Evolutionary conservation across 2,888 invertebrate species (phyloP).

Genomic region (Ichneumoninae sp.): DNA sequence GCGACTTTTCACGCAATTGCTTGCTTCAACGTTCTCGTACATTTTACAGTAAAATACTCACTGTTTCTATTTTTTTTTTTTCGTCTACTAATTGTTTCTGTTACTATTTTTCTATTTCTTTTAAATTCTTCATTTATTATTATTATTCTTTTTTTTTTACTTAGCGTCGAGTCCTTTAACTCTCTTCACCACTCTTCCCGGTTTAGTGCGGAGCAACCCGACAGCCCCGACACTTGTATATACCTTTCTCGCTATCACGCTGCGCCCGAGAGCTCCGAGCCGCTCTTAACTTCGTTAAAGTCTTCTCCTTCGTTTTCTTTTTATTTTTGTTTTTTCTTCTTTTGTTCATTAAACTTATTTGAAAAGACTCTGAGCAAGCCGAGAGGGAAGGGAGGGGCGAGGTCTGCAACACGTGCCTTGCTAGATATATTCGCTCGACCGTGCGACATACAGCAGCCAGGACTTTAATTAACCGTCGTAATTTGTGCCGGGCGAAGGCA

Average conservation of each 20-base stretch:
- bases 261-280: conserved; percentile 21
- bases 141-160: neutral
- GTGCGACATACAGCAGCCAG: conserved; percentile 48
- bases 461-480: conserved; percentile 70
- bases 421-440: conserved; percentile 63
- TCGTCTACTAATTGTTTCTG: neutral
- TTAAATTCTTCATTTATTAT: neutral
- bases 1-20: conserved; percentile 19
- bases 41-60: conserved; percentile 33
- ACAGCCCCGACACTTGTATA: conserved; percentile 20
- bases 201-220: neutral
- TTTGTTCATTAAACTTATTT: conserved; percentile 61
- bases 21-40: conserved; percentile 37
- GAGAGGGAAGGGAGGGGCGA: neutral
- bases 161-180: conserved; percentile 14
- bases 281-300: conserved; percentile 54
- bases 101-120: neutral
- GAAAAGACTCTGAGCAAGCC: conserved; percentile 52
- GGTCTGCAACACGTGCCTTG: conserved; percentile 61
- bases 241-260: conserved; percentile 39
- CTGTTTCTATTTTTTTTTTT: neutral
- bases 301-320: conserved; percentile 31
- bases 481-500: conserved; percentile 55
- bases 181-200: neutral
- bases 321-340: conserved; percentile 41